Base-by-base conservation (phyloP, 2,797 vertebrate genomes). In the Arctocebus calabarensis region DNA sequence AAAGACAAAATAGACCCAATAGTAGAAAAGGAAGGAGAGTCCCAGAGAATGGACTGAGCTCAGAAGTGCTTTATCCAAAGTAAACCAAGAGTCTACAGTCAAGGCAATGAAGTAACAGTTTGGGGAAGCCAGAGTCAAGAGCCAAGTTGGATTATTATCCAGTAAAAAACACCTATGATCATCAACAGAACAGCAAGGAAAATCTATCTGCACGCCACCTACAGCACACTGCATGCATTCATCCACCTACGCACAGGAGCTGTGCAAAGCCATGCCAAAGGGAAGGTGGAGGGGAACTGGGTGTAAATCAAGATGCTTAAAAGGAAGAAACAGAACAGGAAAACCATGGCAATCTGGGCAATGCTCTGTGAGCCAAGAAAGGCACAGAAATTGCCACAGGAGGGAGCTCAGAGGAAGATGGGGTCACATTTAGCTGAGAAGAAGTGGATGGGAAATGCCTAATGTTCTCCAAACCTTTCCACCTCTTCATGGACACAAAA, bases 281-380 rank as follows among this genome's bases (percentile, higher is more conserved):
- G 17, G 23, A 75, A 57, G 25, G 16, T n/a, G 64, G 29, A 64
- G 25, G 37, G 66, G 5, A 78, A 66, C 1, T 22, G 32, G 73
- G 14, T n/a, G 20, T 7, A 79, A 29, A 20, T 66, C 52, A 70
- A 84, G 82, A 83, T 27, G 55, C 55, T 78, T 22, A 71, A 29
- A 88, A 90, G 27, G 59, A 64, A 93, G 61, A 88, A 92, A 83
- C 25, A 64, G 85, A 55, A 57, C 37, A 90, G 62, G 3, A 27
- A 86, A 95, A 48, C 59, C 2, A 12, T 0, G 43, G 52, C 17
- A 43, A 25, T 94, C 29, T 25, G 14, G 13, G 20, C 2, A 34
- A 45, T 20, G 29, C 77, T 25, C 88, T 82, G 34, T 16, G 10
- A 94, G n/a, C 32, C 23, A n/a, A 82, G 48, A 84, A 40, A 74